Conservation (phyloP, 2,113 vertebrate genomes). For the Sinosuthora webbiana region DNA sequence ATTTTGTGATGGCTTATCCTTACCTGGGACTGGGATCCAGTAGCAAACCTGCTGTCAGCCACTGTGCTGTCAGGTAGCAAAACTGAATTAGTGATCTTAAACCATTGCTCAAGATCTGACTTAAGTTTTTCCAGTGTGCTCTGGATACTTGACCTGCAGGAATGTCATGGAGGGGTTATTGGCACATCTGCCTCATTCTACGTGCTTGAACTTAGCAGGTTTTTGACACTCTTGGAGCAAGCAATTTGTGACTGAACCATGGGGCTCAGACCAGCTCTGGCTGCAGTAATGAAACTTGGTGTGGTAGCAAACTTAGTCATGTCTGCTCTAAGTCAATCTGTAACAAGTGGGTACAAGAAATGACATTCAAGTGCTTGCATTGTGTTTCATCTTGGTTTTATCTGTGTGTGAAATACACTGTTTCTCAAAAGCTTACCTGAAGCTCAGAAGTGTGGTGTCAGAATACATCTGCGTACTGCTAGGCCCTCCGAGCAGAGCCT, state of each 20-base stretch:
- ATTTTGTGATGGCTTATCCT: conserved; percentile 16
- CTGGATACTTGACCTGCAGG: conserved; percentile 33
- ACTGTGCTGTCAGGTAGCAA: conserved; percentile 18
- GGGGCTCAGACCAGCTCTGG: conserved; percentile 49
- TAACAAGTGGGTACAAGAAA: conserved; percentile 69
- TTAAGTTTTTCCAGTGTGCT: conserved; percentile 11
- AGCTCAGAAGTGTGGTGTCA: conserved; percentile 84
- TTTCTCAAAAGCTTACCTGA: conserved; percentile 51
- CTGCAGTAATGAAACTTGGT: conserved; percentile 58
- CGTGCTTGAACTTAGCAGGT: conserved; percentile 23
- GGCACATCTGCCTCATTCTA: conserved; percentile 56
- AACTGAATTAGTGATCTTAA: conserved; percentile 15
- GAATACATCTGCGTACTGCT: conserved; percentile 79
- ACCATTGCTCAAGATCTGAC: conserved; percentile 42
- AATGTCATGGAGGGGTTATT: conserved; percentile 48
- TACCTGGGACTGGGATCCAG: conserved; percentile 21
- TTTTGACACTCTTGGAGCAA: conserved; percentile 65
- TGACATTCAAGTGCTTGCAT: conserved; percentile 78
- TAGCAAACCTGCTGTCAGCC: conserved; percentile 29
- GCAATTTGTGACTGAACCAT: conserved; percentile 51
- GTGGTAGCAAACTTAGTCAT: conserved; percentile 42
- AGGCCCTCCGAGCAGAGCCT: conserved; percentile 73
- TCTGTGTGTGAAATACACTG: conserved; percentile 46
- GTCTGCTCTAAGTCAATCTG: conserved; percentile 55
- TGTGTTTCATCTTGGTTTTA: conserved; percentile 79